phyloP scores from a whole-genome alignment of 2,797 vertebrate species.

The Echiichthys vipera region DNA sequence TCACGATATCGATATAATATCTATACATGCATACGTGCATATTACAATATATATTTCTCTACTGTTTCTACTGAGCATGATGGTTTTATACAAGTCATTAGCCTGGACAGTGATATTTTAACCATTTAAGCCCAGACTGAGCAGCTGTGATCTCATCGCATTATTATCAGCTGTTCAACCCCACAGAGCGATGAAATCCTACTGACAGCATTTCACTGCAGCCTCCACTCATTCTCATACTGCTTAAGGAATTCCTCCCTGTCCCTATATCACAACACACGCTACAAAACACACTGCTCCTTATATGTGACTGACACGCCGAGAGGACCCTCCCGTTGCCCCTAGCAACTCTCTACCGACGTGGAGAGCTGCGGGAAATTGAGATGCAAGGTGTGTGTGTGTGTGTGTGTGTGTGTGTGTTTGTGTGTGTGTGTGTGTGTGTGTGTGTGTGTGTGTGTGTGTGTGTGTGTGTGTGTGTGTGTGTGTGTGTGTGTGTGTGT shows the following conservation, averaged over 20 bases:
- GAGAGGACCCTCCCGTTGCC: constrained; percentile 54
- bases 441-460: constrained; percentile 17
- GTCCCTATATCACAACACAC: constrained; percentile 11
- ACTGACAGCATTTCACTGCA: neutral
- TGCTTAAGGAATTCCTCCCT: neutral
- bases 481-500: constrained; percentile 16
- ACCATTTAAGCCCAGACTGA: neutral
- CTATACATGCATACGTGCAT: too few relatives aligned
- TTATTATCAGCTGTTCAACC: too few relatives aligned
- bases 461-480: constrained; percentile 19
- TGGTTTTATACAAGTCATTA: neutral
- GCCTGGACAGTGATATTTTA: neutral
- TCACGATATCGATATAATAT: too few relatives aligned
- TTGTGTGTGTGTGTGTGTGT: constrained; percentile 20
- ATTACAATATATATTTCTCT: too few relatives aligned
- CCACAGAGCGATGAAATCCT: too few relatives aligned
- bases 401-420: constrained; percentile 25
- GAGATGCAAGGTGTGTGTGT: constrained; percentile 44
- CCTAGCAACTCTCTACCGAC: constrained; percentile 57
- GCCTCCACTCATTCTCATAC: neutral
- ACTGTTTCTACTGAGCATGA: neutral
- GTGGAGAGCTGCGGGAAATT: constrained; percentile 39
- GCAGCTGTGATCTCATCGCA: constrained; percentile 4
- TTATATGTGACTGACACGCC: constrained; percentile 24
- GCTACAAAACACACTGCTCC: neutral